Evolutionary conservation across 2,797 vertebrate species (phyloP).

Genomic region (Pipistrellus pipistrellus): DNA sequence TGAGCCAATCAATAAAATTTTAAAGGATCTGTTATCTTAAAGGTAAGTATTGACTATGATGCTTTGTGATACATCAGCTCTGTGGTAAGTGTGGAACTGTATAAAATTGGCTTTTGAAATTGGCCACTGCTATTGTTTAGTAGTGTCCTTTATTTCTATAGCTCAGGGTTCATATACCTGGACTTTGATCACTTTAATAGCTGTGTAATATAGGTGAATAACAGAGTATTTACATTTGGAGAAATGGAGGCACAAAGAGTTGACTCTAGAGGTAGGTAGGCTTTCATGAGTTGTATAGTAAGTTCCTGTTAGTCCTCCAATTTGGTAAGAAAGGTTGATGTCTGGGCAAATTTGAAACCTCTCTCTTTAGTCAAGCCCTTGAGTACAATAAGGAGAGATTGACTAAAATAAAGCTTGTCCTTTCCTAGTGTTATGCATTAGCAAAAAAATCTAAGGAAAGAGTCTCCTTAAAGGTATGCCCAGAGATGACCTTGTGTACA

Average conservation of each 20-base stretch:
- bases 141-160: conserved; percentile 53
- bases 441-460: conserved; percentile 36
- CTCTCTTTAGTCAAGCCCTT: not conserved
- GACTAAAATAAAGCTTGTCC: conserved; percentile 1
- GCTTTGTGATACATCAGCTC: conserved; percentile 26
- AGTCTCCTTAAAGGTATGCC: not conserved
- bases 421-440: not conserved
- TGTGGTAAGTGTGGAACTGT: conserved; percentile 46
- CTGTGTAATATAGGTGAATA: not conserved
- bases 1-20: not conserved
- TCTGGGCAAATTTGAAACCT: conserved; percentile 56
- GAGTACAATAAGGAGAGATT: not conserved
- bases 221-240: conserved; percentile 31
- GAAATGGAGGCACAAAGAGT: conserved; percentile 39
- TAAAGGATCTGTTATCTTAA: conserved; percentile 43
- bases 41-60: conserved; percentile 53
- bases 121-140: conserved; percentile 42
- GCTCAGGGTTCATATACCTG: conserved; percentile 10
- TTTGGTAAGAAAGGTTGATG: conserved; percentile 42
- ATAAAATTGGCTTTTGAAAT: conserved; percentile 53
- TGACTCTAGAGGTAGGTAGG: not conserved
- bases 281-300: conserved; percentile 35
- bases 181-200: not conserved
- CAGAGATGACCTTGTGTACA: not conserved
- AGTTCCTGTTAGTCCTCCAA: conserved; percentile 8